Conservation (phyloP, 2,888 invertebrate species). For the Dolichomitus sp. region DNA sequence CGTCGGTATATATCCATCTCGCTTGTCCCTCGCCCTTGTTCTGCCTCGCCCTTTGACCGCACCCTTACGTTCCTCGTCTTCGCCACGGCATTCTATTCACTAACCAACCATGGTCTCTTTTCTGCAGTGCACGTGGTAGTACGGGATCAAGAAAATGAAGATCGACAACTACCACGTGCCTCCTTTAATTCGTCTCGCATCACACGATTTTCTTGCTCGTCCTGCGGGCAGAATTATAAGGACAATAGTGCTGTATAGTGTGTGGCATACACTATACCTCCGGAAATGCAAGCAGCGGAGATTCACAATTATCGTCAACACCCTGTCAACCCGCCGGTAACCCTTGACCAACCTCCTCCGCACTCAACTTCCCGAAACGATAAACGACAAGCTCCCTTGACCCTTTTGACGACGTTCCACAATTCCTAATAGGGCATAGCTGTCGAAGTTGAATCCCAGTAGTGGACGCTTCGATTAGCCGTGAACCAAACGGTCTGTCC, state of each 20-base stretch:
- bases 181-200: conserved; percentile 55
- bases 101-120: conserved; percentile 36
- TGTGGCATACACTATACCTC: background rate
- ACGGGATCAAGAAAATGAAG: conserved; percentile 74
- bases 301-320: conserved; percentile 28
- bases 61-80: conserved; percentile 41
- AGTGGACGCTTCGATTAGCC: conserved; percentile 68
- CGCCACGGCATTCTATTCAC: conserved; percentile 19
- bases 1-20: conserved; percentile 19
- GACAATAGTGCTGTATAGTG: conserved; percentile 8
- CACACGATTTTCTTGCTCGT: conserved; percentile 36
- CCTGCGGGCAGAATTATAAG: background rate
- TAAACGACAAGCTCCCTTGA: conserved; percentile 39
- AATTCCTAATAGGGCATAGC: conserved; percentile 51
- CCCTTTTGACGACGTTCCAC: conserved; percentile 57
- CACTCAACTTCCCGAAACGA: conserved; percentile 40
- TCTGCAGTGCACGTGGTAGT: conserved; percentile 5
- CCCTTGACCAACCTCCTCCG: conserved; percentile 32
- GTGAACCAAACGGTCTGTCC: conserved; percentile 23
- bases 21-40: conserved; percentile 15
- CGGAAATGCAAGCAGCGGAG: conserved; percentile 12
- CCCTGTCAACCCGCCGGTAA: background rate
- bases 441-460: conserved; percentile 41
- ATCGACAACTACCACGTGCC: conserved; percentile 79
- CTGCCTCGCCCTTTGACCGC: conserved; percentile 49